Conservation (phyloP, 2,888 invertebrate species). For the Watsonalla cultraria region DNA sequence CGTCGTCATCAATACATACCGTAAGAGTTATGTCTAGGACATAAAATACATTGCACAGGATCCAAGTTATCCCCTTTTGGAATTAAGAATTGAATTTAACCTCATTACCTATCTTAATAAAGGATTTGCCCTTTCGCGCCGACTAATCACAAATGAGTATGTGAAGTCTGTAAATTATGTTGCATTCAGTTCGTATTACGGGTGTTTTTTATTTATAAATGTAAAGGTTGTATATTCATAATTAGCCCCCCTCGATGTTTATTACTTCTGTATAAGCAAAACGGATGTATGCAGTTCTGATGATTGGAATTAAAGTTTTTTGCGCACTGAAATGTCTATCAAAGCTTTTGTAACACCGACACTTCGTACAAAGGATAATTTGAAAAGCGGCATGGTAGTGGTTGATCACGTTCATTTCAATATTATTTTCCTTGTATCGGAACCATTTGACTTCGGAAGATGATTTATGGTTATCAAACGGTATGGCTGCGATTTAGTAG, state of each 20-base stretch:
- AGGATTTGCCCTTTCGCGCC: constrained; percentile 79
- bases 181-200: constrained; percentile 71
- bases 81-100: constrained; percentile 59
- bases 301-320: constrained; percentile 47
- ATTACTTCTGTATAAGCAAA: constrained; percentile 71
- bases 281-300: constrained; percentile 52
- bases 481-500: background rate
- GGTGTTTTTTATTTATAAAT: constrained; percentile 63
- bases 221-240: constrained; percentile 71
- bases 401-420: background rate
- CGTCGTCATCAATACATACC: constrained; percentile 45
- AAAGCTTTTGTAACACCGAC: constrained; percentile 31
- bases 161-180: constrained; percentile 77
- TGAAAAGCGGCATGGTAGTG: constrained; percentile 7
- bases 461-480: background rate
- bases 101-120: constrained; percentile 80
- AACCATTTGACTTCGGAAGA: background rate
- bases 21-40: constrained; percentile 49
- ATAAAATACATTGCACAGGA: constrained; percentile 42
- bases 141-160: constrained; percentile 78
- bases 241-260: constrained; percentile 75
- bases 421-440: background rate
- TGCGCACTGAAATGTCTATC: constrained; percentile 34
- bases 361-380: constrained; percentile 29
- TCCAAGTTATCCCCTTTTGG: constrained; percentile 42